Evolutionary conservation across 2,113 vertebrate species (phyloP).

Genomic region (Edolisoma coerulescens): DNA sequence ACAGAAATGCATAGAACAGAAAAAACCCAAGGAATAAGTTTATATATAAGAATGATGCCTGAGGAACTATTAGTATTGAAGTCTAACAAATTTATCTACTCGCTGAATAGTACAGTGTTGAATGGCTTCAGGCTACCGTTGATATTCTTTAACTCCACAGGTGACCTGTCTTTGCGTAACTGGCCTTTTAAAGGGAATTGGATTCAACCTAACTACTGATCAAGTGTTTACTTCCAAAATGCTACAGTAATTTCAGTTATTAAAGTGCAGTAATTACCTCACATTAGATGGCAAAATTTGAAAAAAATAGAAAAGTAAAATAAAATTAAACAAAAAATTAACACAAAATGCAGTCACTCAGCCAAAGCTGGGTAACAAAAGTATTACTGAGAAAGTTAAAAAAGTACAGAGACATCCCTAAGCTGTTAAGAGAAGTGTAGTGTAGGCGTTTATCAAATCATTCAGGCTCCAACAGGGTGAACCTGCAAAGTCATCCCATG

Average conservation of each 20-base stretch:
- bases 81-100: background rate
- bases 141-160: background rate
- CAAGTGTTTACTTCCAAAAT: background rate
- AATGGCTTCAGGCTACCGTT: background rate
- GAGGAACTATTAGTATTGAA: background rate
- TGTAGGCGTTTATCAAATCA: background rate
- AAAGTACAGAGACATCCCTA: background rate
- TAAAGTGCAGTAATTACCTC: background rate
- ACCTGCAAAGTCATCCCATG: background rate
- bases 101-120: background rate
- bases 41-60: background rate
- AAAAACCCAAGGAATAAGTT: background rate
- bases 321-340: background rate
- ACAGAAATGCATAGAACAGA: background rate
- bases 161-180: background rate
- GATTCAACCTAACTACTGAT: background rate
- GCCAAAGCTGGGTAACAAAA: background rate
- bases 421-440: background rate
- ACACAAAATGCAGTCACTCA: background rate
- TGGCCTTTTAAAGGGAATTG: background rate
- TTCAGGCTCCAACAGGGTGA: background rate
- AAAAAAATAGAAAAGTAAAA: background rate
- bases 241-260: background rate
- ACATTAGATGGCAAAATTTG: background rate
- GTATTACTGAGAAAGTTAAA: background rate